These are phyloP conservation scores for Papilio protenor DNA, from an alignment of 2,888 invertebrate species.

Conservation along the genomic window DNA sequence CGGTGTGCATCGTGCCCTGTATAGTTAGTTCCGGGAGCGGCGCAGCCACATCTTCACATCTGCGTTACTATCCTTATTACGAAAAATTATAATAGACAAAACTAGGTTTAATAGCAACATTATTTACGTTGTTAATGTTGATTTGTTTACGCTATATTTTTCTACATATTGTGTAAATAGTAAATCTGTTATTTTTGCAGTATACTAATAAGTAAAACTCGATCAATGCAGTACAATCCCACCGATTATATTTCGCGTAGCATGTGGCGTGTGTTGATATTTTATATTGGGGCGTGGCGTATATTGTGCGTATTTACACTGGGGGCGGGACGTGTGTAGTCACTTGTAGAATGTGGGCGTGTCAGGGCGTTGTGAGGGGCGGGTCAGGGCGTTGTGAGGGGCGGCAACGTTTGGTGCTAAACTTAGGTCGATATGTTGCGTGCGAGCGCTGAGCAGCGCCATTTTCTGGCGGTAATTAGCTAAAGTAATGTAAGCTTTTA, in stretches of 20 bases:
- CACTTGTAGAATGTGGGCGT: background rate
- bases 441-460: background rate
- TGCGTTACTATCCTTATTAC: background rate
- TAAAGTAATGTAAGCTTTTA: background rate
- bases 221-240: conserved; percentile 24
- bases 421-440: conserved; percentile 22
- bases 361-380: background rate
- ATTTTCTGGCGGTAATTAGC: background rate
- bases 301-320: background rate
- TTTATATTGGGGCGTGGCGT: background rate
- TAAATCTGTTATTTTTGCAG: conserved; percentile 32
- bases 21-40: background rate
- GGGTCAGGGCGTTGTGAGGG: background rate
- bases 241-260: conserved; percentile 10
- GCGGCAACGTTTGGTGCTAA: conserved; percentile 38
- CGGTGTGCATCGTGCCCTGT: background rate
- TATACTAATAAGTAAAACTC: background rate
- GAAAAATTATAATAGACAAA: background rate
- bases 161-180: conserved; percentile 19
- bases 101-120: background rate
- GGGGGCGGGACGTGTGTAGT: background rate
- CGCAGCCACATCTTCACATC: background rate
- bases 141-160: conserved; percentile 15
- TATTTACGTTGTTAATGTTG: background rate
- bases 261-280: background rate